phyloP scores from a whole-genome alignment of 2,113 vertebrate genomes.

The Fulica atra region DNA sequence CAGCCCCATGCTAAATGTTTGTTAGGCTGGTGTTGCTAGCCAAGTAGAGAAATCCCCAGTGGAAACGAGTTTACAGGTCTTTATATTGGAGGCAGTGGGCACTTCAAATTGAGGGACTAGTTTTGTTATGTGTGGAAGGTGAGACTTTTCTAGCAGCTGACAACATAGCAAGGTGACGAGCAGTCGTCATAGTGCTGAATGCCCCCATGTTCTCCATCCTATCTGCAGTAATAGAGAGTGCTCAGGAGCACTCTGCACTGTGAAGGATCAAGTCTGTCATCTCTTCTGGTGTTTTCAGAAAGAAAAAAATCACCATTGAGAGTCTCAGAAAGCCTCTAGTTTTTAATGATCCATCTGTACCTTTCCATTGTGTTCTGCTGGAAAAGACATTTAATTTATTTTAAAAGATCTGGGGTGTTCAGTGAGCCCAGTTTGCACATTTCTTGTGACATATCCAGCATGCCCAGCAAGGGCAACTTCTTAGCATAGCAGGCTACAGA shows the following conservation, averaged over 20 bases:
- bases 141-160: background rate
- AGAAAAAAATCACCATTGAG: constrained; percentile 38
- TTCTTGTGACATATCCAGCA: constrained; percentile 22
- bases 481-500: constrained; percentile 33
- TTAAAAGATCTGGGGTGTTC: constrained; percentile 51
- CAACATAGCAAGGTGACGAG: background rate
- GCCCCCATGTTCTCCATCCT: background rate
- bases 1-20: background rate
- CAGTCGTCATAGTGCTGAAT: background rate
- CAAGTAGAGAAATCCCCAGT: background rate
- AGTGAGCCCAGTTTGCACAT: constrained; percentile 16
- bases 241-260: constrained; percentile 22
- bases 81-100: background rate
- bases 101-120: background rate
- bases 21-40: background rate
- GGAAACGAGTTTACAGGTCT: background rate
- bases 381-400: constrained; percentile 57
- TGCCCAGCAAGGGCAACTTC: constrained; percentile 29
- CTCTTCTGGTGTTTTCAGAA: constrained; percentile 58
- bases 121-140: background rate
- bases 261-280: constrained; percentile 35
- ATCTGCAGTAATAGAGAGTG: background rate
- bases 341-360: constrained; percentile 65
- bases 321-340: constrained; percentile 33
- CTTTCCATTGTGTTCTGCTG: constrained; percentile 51